These are phyloP conservation scores for Pristiophorus japonicus DNA, from an alignment of 2,113 vertebrate genomes.

Conservation along the genomic window DNA sequence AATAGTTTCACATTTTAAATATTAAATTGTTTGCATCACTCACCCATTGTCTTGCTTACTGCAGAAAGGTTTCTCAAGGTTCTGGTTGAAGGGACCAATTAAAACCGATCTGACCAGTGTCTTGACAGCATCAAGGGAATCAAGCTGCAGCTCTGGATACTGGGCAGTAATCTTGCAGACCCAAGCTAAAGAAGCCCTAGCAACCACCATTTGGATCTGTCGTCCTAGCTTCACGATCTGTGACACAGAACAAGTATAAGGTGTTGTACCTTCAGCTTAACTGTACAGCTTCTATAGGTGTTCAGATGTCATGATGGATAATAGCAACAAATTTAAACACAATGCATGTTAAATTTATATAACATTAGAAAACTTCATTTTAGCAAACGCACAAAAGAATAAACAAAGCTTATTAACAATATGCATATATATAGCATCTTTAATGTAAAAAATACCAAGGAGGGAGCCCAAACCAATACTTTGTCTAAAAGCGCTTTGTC, in stretches of 20 bases:
- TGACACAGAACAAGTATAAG: constrained; percentile 39
- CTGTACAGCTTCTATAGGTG: neutral
- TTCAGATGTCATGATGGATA: neutral
- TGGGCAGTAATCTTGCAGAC: constrained; percentile 60
- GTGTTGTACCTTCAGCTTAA: neutral
- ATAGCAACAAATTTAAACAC: neutral
- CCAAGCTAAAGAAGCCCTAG: constrained; percentile 69
- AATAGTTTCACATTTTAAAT: neutral
- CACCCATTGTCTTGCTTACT: constrained; percentile 53
- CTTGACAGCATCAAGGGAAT: constrained; percentile 50
- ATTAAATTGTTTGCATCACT: neutral
- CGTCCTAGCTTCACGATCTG: constrained; percentile 60
- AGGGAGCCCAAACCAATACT: neutral
- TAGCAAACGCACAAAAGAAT: neutral
- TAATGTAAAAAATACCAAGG: neutral
- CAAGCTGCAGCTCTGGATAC: constrained; percentile 45
- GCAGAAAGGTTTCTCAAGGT: constrained; percentile 64
- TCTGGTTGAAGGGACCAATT: constrained; percentile 55
- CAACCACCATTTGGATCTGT: constrained; percentile 64
- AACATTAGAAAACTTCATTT: neutral
- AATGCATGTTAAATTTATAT: neutral
- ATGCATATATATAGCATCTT: neutral
- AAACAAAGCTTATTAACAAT: neutral
- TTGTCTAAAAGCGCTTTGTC: neutral
- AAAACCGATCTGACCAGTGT: constrained; percentile 52